Evolutionary conservation across 2,888 invertebrate species (phyloP).

Genomic region (Drosophila mimetica): DNA sequence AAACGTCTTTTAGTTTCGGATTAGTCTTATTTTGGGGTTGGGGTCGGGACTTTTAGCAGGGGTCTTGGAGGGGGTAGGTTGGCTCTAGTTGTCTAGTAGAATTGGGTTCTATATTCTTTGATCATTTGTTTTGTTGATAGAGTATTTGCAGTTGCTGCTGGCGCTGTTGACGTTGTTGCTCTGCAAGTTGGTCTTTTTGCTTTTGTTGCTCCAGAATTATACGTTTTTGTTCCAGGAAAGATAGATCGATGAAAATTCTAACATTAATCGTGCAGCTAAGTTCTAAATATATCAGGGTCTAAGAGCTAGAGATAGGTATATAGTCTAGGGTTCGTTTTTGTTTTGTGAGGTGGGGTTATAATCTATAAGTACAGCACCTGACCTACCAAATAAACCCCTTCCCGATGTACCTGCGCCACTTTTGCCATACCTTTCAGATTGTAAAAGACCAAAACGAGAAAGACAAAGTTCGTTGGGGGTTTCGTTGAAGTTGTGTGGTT

Average conservation of each 20-base stretch:
- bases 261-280: constrained; percentile 84
- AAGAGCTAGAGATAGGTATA: constrained; percentile 49
- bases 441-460: constrained; percentile 15
- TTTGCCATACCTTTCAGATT: constrained; percentile 36
- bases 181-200: constrained; percentile 84
- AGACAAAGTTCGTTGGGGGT: constrained; percentile 3
- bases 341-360: constrained; percentile 3
- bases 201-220: constrained; percentile 87
- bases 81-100: constrained; percentile 14
- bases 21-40: constrained; percentile 45
- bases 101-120: constrained; percentile 50
- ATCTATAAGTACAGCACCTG: constrained; percentile 43
- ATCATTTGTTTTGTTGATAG: constrained; percentile 82
- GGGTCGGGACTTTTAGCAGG: constrained; percentile 2
- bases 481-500: neutral
- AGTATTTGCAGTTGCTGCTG: constrained; percentile 83
- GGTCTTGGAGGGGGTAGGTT: neutral
- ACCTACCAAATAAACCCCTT: constrained; percentile 32
- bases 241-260: constrained; percentile 93
- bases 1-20: constrained; percentile 56
- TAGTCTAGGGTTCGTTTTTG: constrained; percentile 12
- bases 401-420: constrained; percentile 46
- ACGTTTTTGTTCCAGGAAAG: constrained; percentile 91
- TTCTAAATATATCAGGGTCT: constrained; percentile 66
- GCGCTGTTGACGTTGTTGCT: constrained; percentile 82